Base-by-base conservation (phyloP, 2,888 invertebrate species). In the Spodoptera picta region DNA sequence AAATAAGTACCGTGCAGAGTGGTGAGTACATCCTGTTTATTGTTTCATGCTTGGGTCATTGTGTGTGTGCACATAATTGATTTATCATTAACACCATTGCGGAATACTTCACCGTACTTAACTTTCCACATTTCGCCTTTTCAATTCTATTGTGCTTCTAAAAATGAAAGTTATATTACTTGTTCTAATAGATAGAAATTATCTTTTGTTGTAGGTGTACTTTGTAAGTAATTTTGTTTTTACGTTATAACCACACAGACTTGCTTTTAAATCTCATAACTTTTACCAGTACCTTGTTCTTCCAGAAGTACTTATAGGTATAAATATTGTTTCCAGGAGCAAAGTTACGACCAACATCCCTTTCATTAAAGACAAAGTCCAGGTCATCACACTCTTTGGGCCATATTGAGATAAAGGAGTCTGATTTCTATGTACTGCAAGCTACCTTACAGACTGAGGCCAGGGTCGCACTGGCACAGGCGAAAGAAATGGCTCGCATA, bases 401-500 rank as follows among this genome's bases (percentile, higher is more conserved):
- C 14, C 90, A 92, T 41, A 91, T 92, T 81, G 93, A 93, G 71
- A 74, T 93, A 27, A 94, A 91, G 60, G 97, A 97, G 84, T 97
- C 96, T 47, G 97, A 98, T 89, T 98, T 98, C 89, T 97, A 97
- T 87, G 96, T 97, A 23, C 95, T 97, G 65, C 98, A 98, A 91
- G 97, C 97, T 9, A 96, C 97, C 77, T 94, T 98, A 60, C 98
- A 98, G 89, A 97, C 97, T 50, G 98, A 98, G 90, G 98, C 98
- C 4, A 95, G 98, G 82, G 96, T 98, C 95, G 98, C 98, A 5
- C 93, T 98, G 67, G 97, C 98, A 1, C 98, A 98, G 91, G 98
- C 98, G 27, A 98, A 98, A 88, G 97, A 98, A 90, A 97, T 98
- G 96, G 98, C 98, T 42, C 96, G 97, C 79, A 97, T 98, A 96